phyloP scores from a whole-genome alignment of 2,888 invertebrate species.

The Melinaea marsaeus region DNA sequence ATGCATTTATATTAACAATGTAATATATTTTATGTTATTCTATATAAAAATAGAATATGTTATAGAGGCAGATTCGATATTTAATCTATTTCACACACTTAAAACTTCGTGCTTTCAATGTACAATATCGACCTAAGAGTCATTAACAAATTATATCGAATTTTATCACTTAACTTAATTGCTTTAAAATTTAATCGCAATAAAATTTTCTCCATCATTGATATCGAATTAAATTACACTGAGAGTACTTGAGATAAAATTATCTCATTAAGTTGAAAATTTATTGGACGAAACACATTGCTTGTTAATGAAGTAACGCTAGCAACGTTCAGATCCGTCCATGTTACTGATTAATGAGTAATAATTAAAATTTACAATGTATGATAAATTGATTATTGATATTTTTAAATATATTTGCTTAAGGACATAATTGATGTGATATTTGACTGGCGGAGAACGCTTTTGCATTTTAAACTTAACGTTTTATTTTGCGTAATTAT shows the following conservation, averaged over 20 bases:
- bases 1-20: too few relatives aligned
- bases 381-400: slow-evolving; percentile 8
- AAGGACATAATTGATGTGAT: slow-evolving; percentile 2
- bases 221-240: slow-evolving; percentile 23
- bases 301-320: slow-evolving; percentile 17
- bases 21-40: too few relatives aligned
- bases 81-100: not conserved
- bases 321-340: slow-evolving; percentile 11
- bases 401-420: slow-evolving; percentile 7
- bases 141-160: not conserved
- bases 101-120: not conserved
- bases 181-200: slow-evolving; percentile 26
- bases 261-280: slow-evolving; percentile 30
- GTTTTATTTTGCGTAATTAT: not conserved
- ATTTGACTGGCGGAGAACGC: not conserved
- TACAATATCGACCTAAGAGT: not conserved
- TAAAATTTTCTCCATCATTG: slow-evolving; percentile 28
- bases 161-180: slow-evolving; percentile 5
- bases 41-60: too few relatives aligned
- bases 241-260: slow-evolving; percentile 23
- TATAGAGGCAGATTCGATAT: too few relatives aligned
- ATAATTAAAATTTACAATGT: slow-evolving; percentile 15
- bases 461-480: slow-evolving; percentile 3
- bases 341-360: slow-evolving; percentile 16
- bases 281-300: slow-evolving; percentile 26